Evolutionary conservation across 2,888 invertebrate species (phyloP), one percentile per base, ranked within the genome.

Genomic region (Athalia cordata): DNA sequence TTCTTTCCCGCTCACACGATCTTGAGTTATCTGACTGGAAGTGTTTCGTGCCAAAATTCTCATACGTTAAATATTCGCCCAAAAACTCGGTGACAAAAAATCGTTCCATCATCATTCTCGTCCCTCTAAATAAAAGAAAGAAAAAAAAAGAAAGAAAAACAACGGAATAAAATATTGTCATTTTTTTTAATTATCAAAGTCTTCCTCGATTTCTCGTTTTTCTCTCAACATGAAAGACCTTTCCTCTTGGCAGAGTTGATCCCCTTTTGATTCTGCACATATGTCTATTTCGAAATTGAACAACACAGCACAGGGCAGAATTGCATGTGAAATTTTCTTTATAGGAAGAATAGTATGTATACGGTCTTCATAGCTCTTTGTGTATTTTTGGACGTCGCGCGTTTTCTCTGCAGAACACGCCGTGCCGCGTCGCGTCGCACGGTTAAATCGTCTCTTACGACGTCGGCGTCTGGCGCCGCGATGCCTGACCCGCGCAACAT

Each of bases 401-500:
- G n/a, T 7, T 59, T n/a, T 13, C 13, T 52, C 52, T 52, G 11
- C 52, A 3, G 13, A 66, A 13, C 47, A 15, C 59, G 72, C 45
- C 9, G n/a, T 15, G 47, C 11, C 43, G 43, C 65, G 15, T 11
- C 11, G 7, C 76, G 75, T 65, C 78, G 79, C 80, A 52, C 50
- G 57, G 45, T 64, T 52, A 52, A 13, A 52, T 62, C 50, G 49
- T 50, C 77, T 68, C 76, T 78, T 59, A 61, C 70, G 65, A 76
- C 80, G 67, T 77, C 62, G 80, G 78, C 81, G 84, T 83, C 83
- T 83, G 86, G 85, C 86, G 86, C 85, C 86, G 84, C 81, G 85
- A 85, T 83, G 86, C 86, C 85, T 82, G 85, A 85, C 85, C 83
- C 81, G 83, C 85, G 85, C 86, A 84, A 86, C 81, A 83, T 80